These are phyloP conservation scores for Latrodectus hesperus DNA, from an alignment of 2,888 invertebrate species.

Conservation along the genomic window DNA sequence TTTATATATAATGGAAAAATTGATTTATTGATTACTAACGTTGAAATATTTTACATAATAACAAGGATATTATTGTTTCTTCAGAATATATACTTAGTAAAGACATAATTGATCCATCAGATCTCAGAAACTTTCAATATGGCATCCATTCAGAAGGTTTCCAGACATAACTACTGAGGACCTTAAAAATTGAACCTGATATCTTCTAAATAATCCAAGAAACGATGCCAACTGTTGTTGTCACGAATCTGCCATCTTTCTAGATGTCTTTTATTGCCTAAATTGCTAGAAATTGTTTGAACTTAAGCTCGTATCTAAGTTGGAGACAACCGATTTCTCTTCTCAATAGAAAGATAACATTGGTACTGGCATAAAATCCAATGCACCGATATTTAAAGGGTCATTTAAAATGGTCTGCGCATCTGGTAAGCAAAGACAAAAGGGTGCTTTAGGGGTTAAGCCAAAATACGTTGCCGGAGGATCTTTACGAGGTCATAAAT, in stretches of 20 bases:
- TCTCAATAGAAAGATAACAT: slow-evolving; percentile 28
- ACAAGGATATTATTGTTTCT: too few species aligned
- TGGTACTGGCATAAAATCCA: slow-evolving; percentile 35
- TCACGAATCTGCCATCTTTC: not conserved
- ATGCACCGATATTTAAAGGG: slow-evolving; percentile 50
- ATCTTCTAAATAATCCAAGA: too few species aligned
- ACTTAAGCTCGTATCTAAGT: slow-evolving; percentile 13
- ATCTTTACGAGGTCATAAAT: slow-evolving; percentile 61
- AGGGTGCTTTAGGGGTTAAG: slow-evolving; percentile 56
- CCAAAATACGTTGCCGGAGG: slow-evolving; percentile 20
- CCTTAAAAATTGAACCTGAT: too few species aligned
- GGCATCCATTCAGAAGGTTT: too few species aligned
- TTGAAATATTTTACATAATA: too few species aligned
- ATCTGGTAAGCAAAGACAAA: slow-evolving; percentile 40
- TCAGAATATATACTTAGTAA: too few species aligned
- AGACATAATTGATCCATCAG: too few species aligned
- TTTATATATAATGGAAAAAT: too few species aligned
- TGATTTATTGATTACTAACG: too few species aligned
- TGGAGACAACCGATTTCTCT: slow-evolving; percentile 30
- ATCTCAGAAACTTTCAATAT: too few species aligned
- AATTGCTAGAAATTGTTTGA: not conserved
- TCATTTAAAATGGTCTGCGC: slow-evolving; percentile 46
- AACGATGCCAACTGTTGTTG: too few species aligned
- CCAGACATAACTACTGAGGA: too few species aligned
- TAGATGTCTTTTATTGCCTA: not conserved